Base-by-base conservation (phyloP, 2,113 vertebrate species). In the Mormyrus iriodes region DNA sequence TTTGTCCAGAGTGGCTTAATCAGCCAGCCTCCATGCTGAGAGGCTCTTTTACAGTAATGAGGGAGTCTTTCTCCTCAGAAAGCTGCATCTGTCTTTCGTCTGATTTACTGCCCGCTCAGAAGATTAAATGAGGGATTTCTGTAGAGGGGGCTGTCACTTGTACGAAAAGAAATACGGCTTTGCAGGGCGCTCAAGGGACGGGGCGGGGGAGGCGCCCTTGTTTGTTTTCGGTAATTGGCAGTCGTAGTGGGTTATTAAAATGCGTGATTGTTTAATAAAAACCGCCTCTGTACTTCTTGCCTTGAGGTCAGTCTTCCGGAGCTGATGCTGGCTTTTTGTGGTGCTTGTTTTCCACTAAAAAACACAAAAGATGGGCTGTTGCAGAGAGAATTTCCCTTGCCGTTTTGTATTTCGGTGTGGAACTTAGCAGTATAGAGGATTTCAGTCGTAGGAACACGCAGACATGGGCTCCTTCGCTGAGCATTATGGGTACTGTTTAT, bases 41-140 rank as follows among this genome's bases (percentile, higher is more conserved):
- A 84, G 1, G 82, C 82, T 84, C 82, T 84, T n/a, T 84, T n/a
- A 44, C 21, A 48, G 19, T 48, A 48, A 84, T 48, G 82, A n/a
- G 10, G 7, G 39, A 48, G 21, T 84, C 73, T 79, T 42, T 84
- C 82, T 82, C 82, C 82, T n/a, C 82, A 24, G 39, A 84, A 42
- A 44, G 27, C 85, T 21, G 85, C n/a, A 5, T 53, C n/a, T 55
- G 27, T 86, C 13, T 39, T 86, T 86, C 17, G 12, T 55, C 21
- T 24, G 39, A n/a, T 48, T 84, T 84, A 48, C 82, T 84, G 44
- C 44, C 82, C 2, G 82, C 44, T 24, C 82, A 84, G 42, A 84
- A 48, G 42, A 84, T 84, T 48, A 84, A 84, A 48, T 4, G 24
- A 84, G 76, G 76, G 39, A 84, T 84, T 84, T 84, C 76, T 84